Conservation (phyloP, 2,888 invertebrate species). For the Mayetiola destructor region DNA sequence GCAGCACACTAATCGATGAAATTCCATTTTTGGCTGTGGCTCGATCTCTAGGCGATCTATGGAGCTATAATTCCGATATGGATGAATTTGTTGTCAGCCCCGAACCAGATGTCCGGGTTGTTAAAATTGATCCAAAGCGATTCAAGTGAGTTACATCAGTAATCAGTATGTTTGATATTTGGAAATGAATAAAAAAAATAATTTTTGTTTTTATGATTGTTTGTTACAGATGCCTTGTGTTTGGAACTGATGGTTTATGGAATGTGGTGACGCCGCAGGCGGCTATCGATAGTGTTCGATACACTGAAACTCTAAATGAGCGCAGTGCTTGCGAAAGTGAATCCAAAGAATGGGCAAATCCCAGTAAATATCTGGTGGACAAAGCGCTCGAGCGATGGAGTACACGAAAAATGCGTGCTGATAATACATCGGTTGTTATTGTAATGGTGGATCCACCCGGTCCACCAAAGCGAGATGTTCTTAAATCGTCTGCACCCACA, state of each 20-base stretch:
- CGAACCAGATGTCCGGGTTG: constrained; percentile 84
- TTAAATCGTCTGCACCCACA: background rate
- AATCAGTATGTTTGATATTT: background rate
- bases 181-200: background rate
- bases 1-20: constrained; percentile 82
- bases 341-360: constrained; percentile 60
- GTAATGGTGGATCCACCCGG: constrained; percentile 83
- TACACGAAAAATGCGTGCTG: constrained; percentile 73
- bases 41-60: constrained; percentile 87
- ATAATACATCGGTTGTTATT: constrained; percentile 87
- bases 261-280: constrained; percentile 80
- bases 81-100: constrained; percentile 95
- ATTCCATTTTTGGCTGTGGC: constrained; percentile 95
- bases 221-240: constrained; percentile 62
- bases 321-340: constrained; percentile 33
- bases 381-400: constrained; percentile 72
- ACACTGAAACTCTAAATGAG: constrained; percentile 68
- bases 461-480: constrained; percentile 39
- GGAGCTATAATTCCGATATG: constrained; percentile 88
- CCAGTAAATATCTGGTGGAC: constrained; percentile 78
- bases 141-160: constrained; percentile 37
- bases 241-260: constrained; percentile 95
- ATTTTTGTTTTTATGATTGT: background rate
- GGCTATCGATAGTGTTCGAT: constrained; percentile 71
- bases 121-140: constrained; percentile 61